Evolutionary conservation across 1,140 invertebrate species (phyloP), one percentile per base, ranked within the genome.

Genomic region (Drosophila miranda): DNA sequence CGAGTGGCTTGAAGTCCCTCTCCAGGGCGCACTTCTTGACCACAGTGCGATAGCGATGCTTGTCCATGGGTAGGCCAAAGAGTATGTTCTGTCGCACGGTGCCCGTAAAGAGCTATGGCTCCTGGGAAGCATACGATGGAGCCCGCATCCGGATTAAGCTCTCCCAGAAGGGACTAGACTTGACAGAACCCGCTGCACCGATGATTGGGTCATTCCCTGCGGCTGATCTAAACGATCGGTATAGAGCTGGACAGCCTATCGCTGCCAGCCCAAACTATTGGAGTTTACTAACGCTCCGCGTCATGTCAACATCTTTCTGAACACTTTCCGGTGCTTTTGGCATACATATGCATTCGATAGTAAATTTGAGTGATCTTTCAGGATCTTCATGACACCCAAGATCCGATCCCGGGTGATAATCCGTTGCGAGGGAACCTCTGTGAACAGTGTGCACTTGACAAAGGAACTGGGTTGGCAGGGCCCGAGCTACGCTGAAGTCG

Each of bases 91-190:
- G 96, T 41, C 95, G 92, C 4, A 97, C 93, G 45, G 94, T 93
- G 50, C 95, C 95, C 61, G 93, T 91, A 88, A 97, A 96, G 0
- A 98, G 93, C 97, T 97, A 99, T 0, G 97, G 94, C 78, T 98
- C 96, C 91, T 99, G 98, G n/a, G 96, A 95, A 9, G 96, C 95
- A 91, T 98, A 99, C 0, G 96, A 95, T 6, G 98, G 91, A 41
- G 92, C 97, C 97, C 0, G 92, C 91, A 2, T 89, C 91, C 1
- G 96, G 78, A 4, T 95, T 95, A 30, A 98, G 88, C 91, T 99
- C 98, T 52, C 94, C 92, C 6, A 99, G 92, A 55, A 98, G 4
- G 98, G 90, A 21, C 97, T 97, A 1, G 95, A 94, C 92, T 96
- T 96, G 59, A 95, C 95, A 16, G 94, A 92, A 44, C 95, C 95